Base-by-base conservation (phyloP, 2,797 vertebrate genomes). In the Darevskia mixta region DNA sequence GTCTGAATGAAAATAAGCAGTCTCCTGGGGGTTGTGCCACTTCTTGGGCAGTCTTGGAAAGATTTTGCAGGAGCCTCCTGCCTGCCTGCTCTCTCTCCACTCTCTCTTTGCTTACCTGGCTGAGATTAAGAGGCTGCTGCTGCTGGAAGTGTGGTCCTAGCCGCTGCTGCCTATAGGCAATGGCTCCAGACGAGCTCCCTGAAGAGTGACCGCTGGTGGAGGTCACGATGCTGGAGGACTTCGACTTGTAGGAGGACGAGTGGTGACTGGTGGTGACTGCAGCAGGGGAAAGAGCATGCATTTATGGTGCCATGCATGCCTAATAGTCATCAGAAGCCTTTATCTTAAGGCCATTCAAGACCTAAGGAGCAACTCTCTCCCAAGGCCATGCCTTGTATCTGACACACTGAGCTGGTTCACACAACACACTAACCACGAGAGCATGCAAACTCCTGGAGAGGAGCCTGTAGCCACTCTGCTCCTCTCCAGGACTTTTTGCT, bases 111-210 rank as follows among this genome's bases (percentile, higher is more conserved):
- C 91, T 88, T 96, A 99, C 99, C 98, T 99, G 99, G 97, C 99
- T 99, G 96, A 99, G 99, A 97, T 99, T 99, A 92, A 99, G 98
- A 89, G 99, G 99, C 96, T 99, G 99, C 95, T 99, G 99, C 95
- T 99, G 98, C 97, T 99, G 99, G 96, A 99, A 98, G 96, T 98
- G 98, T 92, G 98, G 98, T 91, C 98, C 98, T 83, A 98, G 97
- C 94, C 98, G 98, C 96, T 98, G 98, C 95, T 99, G 99, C 92
- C 98, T 97, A 95, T 99, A 99, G 92, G 98, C 95, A 81, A 97
- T 97, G 71, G 97, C 97, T 96, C 97, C 98, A 79, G 96, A 94
- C 20, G 97, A 88, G 90, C 97, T 98, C 95, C 98, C 98, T 88
- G 97, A 97, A 94, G 98, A 94, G 95, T 99, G 98, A 96, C 98